These are phyloP conservation scores for Chaetodon auriga DNA, from an alignment of 2,113 vertebrate species.

Conservation along the genomic window DNA sequence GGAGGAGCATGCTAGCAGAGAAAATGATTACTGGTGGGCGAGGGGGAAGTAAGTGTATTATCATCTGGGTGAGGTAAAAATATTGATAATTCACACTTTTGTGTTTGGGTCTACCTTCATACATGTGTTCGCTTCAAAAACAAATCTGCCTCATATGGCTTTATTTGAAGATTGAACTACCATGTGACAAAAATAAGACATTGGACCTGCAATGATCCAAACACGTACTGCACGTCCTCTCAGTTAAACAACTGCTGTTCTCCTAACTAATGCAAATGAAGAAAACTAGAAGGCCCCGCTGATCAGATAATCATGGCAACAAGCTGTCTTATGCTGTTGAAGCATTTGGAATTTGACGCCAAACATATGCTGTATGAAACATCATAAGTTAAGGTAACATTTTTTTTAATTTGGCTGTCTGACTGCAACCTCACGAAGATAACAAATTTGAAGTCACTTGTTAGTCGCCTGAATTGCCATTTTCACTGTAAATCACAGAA, in stretches of 20 bases:
- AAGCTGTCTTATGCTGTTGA: neutral
- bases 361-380: neutral
- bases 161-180: neutral
- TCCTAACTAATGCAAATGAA: neutral
- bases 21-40: neutral
- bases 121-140: neutral
- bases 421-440: neutral
- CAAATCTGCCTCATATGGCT: neutral
- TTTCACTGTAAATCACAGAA: neutral
- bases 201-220: neutral
- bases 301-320: neutral
- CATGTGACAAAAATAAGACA: neutral
- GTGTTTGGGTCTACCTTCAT: neutral
- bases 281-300: neutral
- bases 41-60: neutral
- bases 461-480: neutral
- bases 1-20: conserved; percentile 5
- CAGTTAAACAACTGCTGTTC: neutral
- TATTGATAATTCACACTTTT: neutral
- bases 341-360: neutral
- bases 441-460: neutral
- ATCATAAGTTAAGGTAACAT: too few relatives aligned
- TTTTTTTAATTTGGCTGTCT: neutral
- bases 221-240: neutral
- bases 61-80: conserved; percentile 6